Evolutionary conservation across 2,113 vertebrate species (phyloP).

Genomic region (Monopterus albus): DNA sequence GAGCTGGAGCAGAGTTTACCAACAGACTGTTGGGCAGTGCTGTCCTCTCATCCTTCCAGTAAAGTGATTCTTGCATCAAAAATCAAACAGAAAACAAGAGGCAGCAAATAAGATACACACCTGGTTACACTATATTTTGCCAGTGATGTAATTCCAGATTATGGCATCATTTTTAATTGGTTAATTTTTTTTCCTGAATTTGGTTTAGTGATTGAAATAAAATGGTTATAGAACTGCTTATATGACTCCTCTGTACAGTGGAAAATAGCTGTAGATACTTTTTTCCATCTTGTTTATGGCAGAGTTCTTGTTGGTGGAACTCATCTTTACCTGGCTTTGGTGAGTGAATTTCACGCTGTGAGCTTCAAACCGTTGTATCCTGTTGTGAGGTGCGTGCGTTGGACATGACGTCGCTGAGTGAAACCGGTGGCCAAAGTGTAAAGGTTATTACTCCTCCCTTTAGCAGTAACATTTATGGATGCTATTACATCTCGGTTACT

Average conservation of each 20-base stretch:
- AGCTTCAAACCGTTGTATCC: neutral
- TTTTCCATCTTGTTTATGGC: neutral
- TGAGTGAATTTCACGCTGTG: neutral
- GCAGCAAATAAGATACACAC: too few species aligned
- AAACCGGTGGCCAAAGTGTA: conserved; percentile 4
- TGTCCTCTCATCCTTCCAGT: too few species aligned
- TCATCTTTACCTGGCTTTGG: too few species aligned
- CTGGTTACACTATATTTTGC: too few species aligned
- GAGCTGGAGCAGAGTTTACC: neutral
- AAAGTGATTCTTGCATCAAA: too few species aligned
- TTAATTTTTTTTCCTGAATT: neutral
- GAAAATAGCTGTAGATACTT: neutral
- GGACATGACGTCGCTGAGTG: neutral
- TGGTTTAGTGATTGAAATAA: neutral
- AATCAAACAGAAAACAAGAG: too few species aligned
- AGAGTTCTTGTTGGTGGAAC: neutral
- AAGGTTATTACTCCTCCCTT: conserved; percentile 39
- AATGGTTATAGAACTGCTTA: too few species aligned
- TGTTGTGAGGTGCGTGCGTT: neutral
- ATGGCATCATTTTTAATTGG: too few species aligned
- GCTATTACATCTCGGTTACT: neutral
- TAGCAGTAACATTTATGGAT: conserved; percentile 29
- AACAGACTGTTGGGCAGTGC: too few species aligned
- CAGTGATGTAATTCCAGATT: neutral
- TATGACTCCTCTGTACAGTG: neutral